Evolutionary conservation across 2,797 vertebrate species (phyloP).

Genomic region (Smutsia gigantea): DNA sequence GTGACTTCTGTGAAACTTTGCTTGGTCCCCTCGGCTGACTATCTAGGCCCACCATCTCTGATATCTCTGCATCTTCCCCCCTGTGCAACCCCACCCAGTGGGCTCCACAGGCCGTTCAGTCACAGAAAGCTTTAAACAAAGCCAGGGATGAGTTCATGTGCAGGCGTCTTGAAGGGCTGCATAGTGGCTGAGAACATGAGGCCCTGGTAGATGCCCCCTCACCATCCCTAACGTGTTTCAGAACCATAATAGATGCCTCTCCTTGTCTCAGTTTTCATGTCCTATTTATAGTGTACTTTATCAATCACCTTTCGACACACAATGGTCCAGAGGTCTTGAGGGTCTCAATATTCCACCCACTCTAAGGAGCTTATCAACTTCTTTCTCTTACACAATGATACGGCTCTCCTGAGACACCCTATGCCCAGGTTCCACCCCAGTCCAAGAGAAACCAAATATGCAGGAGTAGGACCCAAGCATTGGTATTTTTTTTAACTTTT

Average conservation of each 20-base stretch:
- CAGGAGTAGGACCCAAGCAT: not conserved
- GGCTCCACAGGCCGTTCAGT: not conserved
- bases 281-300: too few relatives aligned
- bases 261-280: not conserved
- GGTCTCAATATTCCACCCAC: not conserved
- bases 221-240: not conserved
- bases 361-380: not conserved
- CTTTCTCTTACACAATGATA: not conserved
- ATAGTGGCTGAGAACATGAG: not conserved
- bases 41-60: not conserved
- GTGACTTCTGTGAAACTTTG: not conserved
- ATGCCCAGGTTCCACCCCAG: not conserved
- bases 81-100: accelerated
- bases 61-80: not conserved
- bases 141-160: not conserved
- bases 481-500: not conserved
- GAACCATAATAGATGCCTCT: not conserved
- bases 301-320: not conserved
- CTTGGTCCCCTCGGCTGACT: not conserved
- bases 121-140: not conserved
- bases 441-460: not conserved
- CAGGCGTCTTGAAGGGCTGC: not conserved
- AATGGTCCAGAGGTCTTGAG: not conserved
- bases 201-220: too few relatives aligned
- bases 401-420: not conserved